Evolutionary conservation across 2,113 vertebrate genomes (phyloP).

Genomic region (Rattus norvegicus): DNA sequence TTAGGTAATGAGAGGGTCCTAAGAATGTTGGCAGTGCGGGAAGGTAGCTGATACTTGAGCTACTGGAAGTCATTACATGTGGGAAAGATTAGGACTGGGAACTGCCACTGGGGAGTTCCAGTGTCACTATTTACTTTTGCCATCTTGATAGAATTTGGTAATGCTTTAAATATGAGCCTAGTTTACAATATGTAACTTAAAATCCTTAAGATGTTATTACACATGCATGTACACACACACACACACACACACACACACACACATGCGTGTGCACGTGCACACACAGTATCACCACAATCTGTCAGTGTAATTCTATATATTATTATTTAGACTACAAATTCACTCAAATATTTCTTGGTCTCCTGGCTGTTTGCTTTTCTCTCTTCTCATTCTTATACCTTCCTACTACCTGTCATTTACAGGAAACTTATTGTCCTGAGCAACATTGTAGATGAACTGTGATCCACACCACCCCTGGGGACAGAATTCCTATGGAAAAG

Average conservation of each 20-base stretch:
- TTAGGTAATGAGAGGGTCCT: background rate
- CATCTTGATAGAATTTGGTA: constrained; percentile 12
- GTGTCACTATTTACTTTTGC: background rate
- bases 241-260: background rate
- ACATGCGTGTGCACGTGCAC: too few species aligned
- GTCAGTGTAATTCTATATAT: background rate
- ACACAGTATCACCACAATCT: background rate
- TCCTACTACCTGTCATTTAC: background rate
- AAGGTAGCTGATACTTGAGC: background rate
- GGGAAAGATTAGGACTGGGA: background rate
- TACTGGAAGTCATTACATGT: background rate
- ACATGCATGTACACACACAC: too few species aligned
- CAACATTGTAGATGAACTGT: background rate
- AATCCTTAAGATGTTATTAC: background rate
- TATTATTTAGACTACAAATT: background rate
- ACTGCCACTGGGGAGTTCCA: background rate
- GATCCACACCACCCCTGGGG: background rate
- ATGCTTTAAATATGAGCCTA: constrained; percentile 20
- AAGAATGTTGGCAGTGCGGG: background rate
- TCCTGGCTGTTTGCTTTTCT: background rate
- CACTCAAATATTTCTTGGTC: background rate
- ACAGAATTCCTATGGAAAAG: background rate
- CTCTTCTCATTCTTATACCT: background rate
- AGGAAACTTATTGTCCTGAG: background rate
- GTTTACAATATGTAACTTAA: constrained; percentile 32